phyloP scores from a whole-genome alignment of 2,113 vertebrate species.

The Sander vitreus region DNA sequence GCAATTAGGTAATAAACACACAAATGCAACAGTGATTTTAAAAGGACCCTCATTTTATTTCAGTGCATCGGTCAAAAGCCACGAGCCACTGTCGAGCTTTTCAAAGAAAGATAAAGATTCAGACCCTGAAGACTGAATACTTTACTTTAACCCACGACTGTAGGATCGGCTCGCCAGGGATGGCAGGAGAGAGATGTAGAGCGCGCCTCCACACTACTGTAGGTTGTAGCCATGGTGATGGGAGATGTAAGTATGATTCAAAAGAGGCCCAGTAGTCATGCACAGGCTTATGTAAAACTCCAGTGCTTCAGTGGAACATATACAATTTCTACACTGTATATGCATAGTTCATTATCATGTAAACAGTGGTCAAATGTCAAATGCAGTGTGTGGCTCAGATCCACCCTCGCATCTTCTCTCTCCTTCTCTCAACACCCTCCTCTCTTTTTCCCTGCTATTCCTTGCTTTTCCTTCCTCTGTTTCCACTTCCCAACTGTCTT shows the following conservation, averaged over 20 bases:
- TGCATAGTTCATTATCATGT: constrained; percentile 40
- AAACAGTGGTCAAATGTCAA: constrained; percentile 64
- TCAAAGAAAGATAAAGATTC: constrained; percentile 46
- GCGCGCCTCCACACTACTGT: constrained; percentile 76
- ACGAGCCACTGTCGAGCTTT: constrained; percentile 3
- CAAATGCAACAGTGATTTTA: constrained; percentile 4
- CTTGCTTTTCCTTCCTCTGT: neutral
- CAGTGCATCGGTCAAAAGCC: constrained; percentile 32
- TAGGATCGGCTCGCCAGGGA: constrained; percentile 60
- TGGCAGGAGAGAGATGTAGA: constrained; percentile 63
- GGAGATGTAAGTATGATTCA: constrained; percentile 76
- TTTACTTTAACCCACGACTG: constrained; percentile 72
- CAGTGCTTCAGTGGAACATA: constrained; percentile 43
- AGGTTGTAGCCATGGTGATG: constrained; percentile 82
- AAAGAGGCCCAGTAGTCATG: constrained; percentile 71
- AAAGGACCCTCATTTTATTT: neutral
- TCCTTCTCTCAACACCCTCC: constrained; percentile 7
- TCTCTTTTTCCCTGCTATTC: constrained; percentile 2
- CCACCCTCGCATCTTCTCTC: neutral
- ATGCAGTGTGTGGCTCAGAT: constrained; percentile 22
- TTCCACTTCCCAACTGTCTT: constrained; percentile 19
- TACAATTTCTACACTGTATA: constrained; percentile 1
- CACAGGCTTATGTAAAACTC: constrained; percentile 80
- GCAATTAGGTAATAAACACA: constrained; percentile 11
- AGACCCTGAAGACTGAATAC: constrained; percentile 59